Base-by-base conservation (phyloP, 2,888 invertebrate genomes). In the Cryptocheilus praepositus region DNA sequence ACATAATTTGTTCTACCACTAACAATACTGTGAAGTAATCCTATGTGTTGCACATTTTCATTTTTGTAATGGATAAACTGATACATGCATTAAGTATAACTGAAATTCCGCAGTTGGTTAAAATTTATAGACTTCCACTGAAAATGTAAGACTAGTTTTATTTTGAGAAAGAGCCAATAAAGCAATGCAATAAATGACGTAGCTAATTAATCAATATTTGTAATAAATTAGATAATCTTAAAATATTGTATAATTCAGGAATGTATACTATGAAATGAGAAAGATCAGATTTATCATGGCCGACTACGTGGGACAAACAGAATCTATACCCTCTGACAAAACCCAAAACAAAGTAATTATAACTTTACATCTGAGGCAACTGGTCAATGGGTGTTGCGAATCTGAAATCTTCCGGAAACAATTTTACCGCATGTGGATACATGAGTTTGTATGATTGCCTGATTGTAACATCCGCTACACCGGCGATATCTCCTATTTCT, bases 341-440 rank as follows among this genome's bases (percentile, higher is more conserved):
- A 36, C 36, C 36, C 36, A 13, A 22, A 13, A 18, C 25, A 55
- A 53, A 5, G 52, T 57, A 51, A 61, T 43, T 49, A 4, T 95
- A 94, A 90, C 96, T 97, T 81, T 96, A 92, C 76, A 97, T 97
- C 55, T 97, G 91, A 3, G 97, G 96, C 89, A 96, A 91, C 75
- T 97, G 95, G 77, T 98, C 98, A 77, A 99, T 96, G 0, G 98
- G 96, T 8, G 96, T 98, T 15, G 94, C 93, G 87, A 99, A 98
- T 89, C 95, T 96, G 90, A 99, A 99, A 89, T 98, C 98, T 80
- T 95, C 95, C 0, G 99, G 99, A 90, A 99, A 99, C 0, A 99
- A 91, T 83, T 95, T 95, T 0, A 92, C 93, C 0, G 98, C 99
- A 85, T 95, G 95, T 0, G 98, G 98, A 87, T 97, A 96, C 97